phyloP scores from a whole-genome alignment of 1,140 invertebrate genomes.

The Ceratosolen solmsi region DNA sequence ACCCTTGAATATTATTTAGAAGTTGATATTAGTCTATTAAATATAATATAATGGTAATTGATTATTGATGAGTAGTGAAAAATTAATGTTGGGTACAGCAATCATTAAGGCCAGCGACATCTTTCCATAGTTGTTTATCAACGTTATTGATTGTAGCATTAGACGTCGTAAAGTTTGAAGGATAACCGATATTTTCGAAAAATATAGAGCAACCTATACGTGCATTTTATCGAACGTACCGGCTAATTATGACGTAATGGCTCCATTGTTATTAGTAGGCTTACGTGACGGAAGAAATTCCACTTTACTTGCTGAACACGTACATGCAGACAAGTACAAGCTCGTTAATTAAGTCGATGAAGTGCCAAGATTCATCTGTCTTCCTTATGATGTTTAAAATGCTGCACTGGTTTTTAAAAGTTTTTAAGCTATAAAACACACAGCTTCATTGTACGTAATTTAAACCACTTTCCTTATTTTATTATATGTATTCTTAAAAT shows the following conservation, averaged over 20 bases:
- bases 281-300: constrained; percentile 31
- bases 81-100: background rate
- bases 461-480: background rate
- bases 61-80: background rate
- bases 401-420: constrained; percentile 21
- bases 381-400: constrained; percentile 22
- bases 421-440: constrained; percentile 17
- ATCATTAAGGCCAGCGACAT: background rate
- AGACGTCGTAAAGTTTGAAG: background rate
- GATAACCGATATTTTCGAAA: constrained; percentile 5
- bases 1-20: constrained; percentile 7
- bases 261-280: constrained; percentile 36
- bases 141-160: background rate
- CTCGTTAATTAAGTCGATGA: constrained; percentile 13
- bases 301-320: constrained; percentile 39
- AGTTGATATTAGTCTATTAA: background rate
- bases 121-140: background rate
- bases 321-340: constrained; percentile 13
- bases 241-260: constrained; percentile 25
- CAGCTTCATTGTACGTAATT: background rate
- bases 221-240: constrained; percentile 10
- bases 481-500: background rate
- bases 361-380: constrained; percentile 27
- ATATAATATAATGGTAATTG: background rate
- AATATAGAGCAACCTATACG: background rate